Conservation (phyloP, 1,140 invertebrate species). For the Drosophila orena region DNA sequence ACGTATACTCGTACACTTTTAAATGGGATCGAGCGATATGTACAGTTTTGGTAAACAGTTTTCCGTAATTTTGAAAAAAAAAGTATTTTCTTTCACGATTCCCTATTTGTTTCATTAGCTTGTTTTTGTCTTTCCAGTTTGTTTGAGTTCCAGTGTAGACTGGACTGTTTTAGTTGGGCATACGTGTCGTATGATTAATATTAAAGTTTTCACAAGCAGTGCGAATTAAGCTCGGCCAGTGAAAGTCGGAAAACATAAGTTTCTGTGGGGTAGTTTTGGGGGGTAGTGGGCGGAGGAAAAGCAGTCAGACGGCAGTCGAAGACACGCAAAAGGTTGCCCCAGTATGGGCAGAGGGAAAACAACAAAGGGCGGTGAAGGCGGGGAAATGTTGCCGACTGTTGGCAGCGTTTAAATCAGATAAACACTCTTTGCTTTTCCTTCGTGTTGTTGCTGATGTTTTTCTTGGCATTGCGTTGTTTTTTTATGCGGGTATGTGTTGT, state of each 20-base stretch:
- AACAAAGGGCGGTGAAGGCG: constrained; percentile 2
- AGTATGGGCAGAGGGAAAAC: constrained; percentile 1
- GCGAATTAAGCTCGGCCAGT: constrained; percentile 69
- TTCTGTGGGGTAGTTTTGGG: constrained; percentile 40
- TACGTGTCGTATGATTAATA: constrained; percentile 80
- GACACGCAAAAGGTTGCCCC: constrained; percentile 67
- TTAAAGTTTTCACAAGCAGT: constrained; percentile 73
- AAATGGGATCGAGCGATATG: not conserved
- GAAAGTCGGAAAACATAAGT: constrained; percentile 62
- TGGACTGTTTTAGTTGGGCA: constrained; percentile 22
- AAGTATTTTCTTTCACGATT: not conserved
- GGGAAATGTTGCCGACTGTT: constrained; percentile 55
- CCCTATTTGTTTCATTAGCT: not conserved
- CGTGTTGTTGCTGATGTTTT: constrained; percentile 46
- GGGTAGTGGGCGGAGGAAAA: not conserved
- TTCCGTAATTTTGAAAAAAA: not conserved
- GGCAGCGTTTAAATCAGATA: constrained; percentile 80
- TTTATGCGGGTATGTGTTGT: constrained; percentile 25
- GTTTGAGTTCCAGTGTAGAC: constrained; percentile 7
- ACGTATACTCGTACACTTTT: constrained; percentile 7
- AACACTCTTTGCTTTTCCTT: constrained; percentile 62
- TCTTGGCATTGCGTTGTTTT: constrained; percentile 41
- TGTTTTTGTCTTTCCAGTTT: not conserved
- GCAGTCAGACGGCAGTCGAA: constrained; percentile 14
- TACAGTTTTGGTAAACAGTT: not conserved